Conservation (phyloP, 2,113 vertebrate species). For the Silurus meridionalis region DNA sequence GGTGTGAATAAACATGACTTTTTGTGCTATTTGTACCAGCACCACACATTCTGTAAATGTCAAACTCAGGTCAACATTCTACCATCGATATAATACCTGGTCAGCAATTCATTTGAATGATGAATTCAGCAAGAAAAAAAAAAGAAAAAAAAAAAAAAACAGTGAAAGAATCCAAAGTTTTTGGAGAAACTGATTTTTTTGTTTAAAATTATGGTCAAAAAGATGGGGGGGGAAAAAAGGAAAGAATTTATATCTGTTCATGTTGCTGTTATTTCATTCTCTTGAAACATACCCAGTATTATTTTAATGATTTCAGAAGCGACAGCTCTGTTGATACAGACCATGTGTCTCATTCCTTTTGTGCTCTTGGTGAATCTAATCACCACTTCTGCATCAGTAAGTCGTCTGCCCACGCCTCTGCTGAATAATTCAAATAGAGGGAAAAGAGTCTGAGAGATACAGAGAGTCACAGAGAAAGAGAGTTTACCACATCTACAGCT, state of each 20-base stretch:
- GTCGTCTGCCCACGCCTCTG: slow-evolving; percentile 29
- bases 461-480: slow-evolving; percentile 14
- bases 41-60: background rate
- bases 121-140: background rate
- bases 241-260: background rate
- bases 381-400: slow-evolving; percentile 46
- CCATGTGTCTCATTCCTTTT: slow-evolving; percentile 42
- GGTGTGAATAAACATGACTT: background rate
- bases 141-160: background rate
- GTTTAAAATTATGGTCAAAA: background rate
- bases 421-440: slow-evolving; percentile 47
- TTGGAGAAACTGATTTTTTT: background rate
- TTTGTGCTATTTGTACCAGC: background rate
- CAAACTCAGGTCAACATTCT: background rate
- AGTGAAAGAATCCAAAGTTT: background rate
- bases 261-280: too few species aligned
- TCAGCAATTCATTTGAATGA: background rate
- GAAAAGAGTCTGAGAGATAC: slow-evolving; percentile 3
- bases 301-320: background rate
- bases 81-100: background rate
- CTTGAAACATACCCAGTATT: background rate
- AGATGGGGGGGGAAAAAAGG: background rate
- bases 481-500: slow-evolving; percentile 27
- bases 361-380: slow-evolving; percentile 35
- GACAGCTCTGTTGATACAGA: slow-evolving; percentile 24